Conservation (phyloP, 2,113 vertebrate species). For the Urocolius indicus region DNA sequence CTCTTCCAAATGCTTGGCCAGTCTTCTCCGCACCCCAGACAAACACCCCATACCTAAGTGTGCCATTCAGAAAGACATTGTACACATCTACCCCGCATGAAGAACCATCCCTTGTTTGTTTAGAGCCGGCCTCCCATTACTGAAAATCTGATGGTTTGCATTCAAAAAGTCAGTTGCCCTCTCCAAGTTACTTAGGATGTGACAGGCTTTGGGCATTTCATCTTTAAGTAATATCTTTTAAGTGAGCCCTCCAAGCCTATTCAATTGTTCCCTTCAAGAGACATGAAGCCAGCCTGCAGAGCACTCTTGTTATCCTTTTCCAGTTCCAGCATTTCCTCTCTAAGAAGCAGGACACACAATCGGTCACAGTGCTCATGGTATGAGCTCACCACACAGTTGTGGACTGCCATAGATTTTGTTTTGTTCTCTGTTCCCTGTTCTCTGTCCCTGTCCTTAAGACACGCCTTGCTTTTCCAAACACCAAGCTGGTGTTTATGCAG, state of each 20-base stretch:
- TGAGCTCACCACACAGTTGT: neutral
- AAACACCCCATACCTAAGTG: neutral
- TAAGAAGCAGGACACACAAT: neutral
- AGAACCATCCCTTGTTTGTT: neutral
- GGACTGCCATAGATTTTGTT: neutral
- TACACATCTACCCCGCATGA: fast-evolving
- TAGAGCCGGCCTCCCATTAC: neutral
- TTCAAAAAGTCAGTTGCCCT: neutral
- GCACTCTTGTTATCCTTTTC: neutral
- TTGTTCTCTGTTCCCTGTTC: neutral
- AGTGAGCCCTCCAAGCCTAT: neutral
- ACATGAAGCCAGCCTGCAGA: neutral
- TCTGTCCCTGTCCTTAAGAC: neutral
- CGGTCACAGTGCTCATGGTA: neutral
- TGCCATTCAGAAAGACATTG: neutral
- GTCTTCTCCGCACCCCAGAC: neutral
- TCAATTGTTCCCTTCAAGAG: neutral
- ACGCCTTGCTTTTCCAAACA: neutral
- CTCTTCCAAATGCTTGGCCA: neutral
- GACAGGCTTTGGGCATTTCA: neutral
- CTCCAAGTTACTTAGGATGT: neutral
- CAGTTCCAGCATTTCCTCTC: neutral
- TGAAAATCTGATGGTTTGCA: neutral
- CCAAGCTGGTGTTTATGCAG: neutral
- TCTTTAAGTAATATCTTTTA: neutral